Evolutionary conservation across 2,797 vertebrate genomes (phyloP).

Genomic region (Trachops cirrhosus): DNA sequence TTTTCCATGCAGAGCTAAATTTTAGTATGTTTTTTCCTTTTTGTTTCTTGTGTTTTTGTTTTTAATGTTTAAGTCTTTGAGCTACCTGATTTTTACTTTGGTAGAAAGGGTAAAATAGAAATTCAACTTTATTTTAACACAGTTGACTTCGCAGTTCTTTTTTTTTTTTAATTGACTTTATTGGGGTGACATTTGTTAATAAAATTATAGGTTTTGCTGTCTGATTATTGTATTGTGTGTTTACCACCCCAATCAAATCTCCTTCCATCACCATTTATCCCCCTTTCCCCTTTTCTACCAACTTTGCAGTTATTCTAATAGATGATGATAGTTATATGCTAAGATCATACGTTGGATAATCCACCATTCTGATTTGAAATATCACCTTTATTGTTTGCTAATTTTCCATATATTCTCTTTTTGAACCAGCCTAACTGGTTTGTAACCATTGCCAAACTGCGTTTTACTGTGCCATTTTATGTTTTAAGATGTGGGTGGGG

Average conservation of each 20-base stretch:
- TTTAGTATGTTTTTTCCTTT: not conserved
- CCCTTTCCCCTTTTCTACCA: not conserved
- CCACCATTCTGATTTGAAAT: conserved; percentile 9
- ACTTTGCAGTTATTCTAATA: not conserved
- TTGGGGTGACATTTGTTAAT: not conserved
- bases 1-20: not conserved
- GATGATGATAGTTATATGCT: not conserved
- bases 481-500: not conserved
- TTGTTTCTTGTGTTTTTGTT: not conserved
- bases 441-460: not conserved
- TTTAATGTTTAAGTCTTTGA: not conserved
- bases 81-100: not conserved
- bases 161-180: not conserved
- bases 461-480: not conserved
- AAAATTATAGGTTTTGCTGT: not conserved
- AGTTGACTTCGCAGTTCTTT: not conserved
- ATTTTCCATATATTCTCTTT: not conserved
- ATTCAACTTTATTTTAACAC: conserved; percentile 23
- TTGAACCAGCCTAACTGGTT: not conserved
- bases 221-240: not conserved
- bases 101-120: not conserved
- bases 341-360: not conserved
- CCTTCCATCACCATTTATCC: not conserved
- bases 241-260: not conserved
- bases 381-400: not conserved